A percentile compares a stretch with the other conserved stretches of the same genome.
These are phyloP conservation scores for Harpagoxenus sublaevis DNA, from an alignment of 2,888 invertebrate genomes.

Conservation along the genomic window DNA sequence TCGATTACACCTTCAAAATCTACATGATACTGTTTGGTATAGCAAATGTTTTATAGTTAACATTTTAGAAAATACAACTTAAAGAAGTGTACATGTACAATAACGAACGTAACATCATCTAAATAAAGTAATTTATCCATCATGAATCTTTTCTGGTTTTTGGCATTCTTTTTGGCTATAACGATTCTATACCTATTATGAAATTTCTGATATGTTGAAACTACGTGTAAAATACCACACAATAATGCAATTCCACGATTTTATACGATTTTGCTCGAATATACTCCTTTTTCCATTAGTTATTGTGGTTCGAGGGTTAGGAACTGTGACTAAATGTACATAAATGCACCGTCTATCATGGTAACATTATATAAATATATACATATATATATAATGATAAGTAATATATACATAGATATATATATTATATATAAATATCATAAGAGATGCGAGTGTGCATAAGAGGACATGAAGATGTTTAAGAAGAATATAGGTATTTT, in stretches of 20 bases:
- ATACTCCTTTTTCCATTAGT: slow-evolving; percentile 49
- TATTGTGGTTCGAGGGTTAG: slow-evolving; percentile 78
- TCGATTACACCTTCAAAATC: slow-evolving; percentile 73
- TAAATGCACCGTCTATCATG: slow-evolving; percentile 85
- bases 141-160: slow-evolving; percentile 48
- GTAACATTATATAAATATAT: slow-evolving; percentile 78
- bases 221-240: neutral
- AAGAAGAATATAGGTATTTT: slow-evolving; percentile 77
- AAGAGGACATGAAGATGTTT: slow-evolving; percentile 54
- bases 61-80: slow-evolving; percentile 57
- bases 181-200: slow-evolving; percentile 4
- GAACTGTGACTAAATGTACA: slow-evolving; percentile 84
- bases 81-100: slow-evolving; percentile 42
- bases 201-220: slow-evolving; percentile 23
- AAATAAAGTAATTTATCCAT: slow-evolving; percentile 15
- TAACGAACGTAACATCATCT: slow-evolving; percentile 12
- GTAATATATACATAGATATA: slow-evolving; percentile 69
- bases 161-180: slow-evolving; percentile 69
- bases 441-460: slow-evolving; percentile 66
- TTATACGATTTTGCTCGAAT: slow-evolving; percentile 30
- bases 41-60: slow-evolving; percentile 54
- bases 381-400: slow-evolving; percentile 65
- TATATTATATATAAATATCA: slow-evolving; percentile 75
- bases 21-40: slow-evolving; percentile 52
- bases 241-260: slow-evolving; percentile 2